phyloP scores from a whole-genome alignment of 2,113 vertebrate species.

The Nasalis larvatus region DNA sequence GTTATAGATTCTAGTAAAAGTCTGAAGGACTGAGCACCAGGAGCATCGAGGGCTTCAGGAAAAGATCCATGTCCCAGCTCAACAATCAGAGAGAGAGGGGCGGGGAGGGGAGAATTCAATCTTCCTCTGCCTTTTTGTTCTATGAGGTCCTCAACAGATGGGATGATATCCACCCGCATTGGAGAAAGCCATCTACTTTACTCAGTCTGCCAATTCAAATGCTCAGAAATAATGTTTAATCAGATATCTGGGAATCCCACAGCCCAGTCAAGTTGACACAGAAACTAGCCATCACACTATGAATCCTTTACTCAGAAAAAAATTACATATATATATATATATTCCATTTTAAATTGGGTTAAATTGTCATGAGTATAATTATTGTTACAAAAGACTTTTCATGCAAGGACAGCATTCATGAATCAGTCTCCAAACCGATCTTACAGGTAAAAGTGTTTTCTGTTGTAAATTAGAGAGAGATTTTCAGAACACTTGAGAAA shows the following conservation, averaged over 20 bases:
- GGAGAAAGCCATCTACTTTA: not conserved
- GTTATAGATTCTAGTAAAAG: not conserved
- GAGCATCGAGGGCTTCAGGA: not conserved
- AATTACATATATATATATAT: not conserved
- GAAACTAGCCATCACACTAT: not conserved
- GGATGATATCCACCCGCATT: not conserved
- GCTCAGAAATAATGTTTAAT: not conserved
- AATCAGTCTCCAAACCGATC: not conserved
- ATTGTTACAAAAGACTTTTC: not conserved
- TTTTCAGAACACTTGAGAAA: slow-evolving; percentile 19
- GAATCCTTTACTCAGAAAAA: not conserved
- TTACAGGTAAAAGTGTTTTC: not conserved
- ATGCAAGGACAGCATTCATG: not conserved
- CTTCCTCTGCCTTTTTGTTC: not conserved
- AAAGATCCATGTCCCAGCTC: not conserved
- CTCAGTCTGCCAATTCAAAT: not conserved
- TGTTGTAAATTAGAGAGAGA: not conserved
- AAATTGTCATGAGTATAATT: not conserved
- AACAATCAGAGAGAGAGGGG: not conserved
- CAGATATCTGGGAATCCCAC: not conserved
- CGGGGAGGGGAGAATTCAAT: not conserved
- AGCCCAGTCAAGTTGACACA: not conserved
- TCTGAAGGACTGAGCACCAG: not conserved
- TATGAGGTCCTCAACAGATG: not conserved
- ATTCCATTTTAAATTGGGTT: not conserved